These are phyloP conservation scores for Stegostoma tigrinum DNA, from an alignment of 2,113 vertebrate species.

Conservation along the genomic window DNA sequence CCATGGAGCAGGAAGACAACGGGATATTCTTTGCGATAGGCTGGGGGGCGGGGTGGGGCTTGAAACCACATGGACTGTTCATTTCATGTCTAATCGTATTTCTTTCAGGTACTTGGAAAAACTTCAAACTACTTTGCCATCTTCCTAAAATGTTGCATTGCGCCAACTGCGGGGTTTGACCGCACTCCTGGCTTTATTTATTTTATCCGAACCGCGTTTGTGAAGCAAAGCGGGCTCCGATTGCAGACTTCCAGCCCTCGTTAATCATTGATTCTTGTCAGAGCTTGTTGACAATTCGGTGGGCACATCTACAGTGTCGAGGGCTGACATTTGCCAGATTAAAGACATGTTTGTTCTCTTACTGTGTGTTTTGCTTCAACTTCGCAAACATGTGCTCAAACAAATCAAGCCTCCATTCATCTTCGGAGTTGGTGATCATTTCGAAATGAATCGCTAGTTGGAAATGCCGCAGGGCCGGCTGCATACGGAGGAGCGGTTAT, in stretches of 20 bases:
- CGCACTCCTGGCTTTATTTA: not conserved
- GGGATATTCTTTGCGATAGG: not conserved
- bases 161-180: not conserved
- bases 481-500: not conserved
- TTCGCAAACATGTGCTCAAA: not conserved
- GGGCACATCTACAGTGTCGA: not conserved
- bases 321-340: not conserved
- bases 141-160: not conserved
- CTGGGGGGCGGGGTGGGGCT: not conserved
- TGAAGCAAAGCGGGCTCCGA: not conserved
- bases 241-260: not conserved
- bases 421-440: not conserved
- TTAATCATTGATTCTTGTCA: not conserved
- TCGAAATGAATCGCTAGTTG: not conserved
- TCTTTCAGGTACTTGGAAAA: not conserved
- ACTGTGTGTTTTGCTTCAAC: not conserved
- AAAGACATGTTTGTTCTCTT: not conserved
- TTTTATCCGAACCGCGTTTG: not conserved
- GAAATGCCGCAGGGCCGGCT: not conserved
- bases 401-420: not conserved
- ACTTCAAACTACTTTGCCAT: slow-evolving; percentile 3
- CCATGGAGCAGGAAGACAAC: not conserved
- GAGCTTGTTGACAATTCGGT: not conserved
- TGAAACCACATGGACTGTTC: not conserved
- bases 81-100: not conserved